Conservation (phyloP, 2,113 vertebrate species). For the Herpetotheres cachinnans region DNA sequence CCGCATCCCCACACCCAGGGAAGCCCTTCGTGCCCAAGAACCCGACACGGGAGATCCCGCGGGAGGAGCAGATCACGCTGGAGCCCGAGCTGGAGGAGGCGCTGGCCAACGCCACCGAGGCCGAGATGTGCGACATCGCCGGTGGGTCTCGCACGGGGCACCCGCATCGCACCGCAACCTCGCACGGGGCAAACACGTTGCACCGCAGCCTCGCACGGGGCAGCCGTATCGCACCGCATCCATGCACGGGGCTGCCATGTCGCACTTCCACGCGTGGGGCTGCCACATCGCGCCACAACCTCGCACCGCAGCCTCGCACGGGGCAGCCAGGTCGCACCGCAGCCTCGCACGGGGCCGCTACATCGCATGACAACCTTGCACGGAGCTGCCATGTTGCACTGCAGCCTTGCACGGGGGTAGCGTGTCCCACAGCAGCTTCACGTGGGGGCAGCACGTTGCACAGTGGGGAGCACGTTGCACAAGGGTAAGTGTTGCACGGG, state of each 20-base stretch:
- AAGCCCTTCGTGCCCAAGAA: constrained; percentile 85
- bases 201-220: background rate
- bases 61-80: constrained; percentile 86
- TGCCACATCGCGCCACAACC: rapidly evolving
- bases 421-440: background rate
- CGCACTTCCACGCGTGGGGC: background rate
- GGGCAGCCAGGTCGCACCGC: rapidly evolving
- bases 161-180: rapidly evolving
- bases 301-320: rapidly evolving
- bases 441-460: background rate
- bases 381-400: rapidly evolving
- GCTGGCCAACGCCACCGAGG: constrained; percentile 88
- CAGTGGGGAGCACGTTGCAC: rapidly evolving
- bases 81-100: constrained; percentile 96
- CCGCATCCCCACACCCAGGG: constrained; percentile 59
- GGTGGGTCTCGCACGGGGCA: constrained; percentile 55
- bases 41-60: constrained; percentile 75
- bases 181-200: background rate
- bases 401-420: rapidly evolving
- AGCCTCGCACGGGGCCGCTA: rapidly evolving
- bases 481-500: background rate
- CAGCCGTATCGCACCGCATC: rapidly evolving
- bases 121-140: constrained; percentile 97
- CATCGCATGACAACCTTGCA: rapidly evolving
- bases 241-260: rapidly evolving